phyloP scores from a whole-genome alignment of 2,113 vertebrate genomes.

The Colius striatus region DNA sequence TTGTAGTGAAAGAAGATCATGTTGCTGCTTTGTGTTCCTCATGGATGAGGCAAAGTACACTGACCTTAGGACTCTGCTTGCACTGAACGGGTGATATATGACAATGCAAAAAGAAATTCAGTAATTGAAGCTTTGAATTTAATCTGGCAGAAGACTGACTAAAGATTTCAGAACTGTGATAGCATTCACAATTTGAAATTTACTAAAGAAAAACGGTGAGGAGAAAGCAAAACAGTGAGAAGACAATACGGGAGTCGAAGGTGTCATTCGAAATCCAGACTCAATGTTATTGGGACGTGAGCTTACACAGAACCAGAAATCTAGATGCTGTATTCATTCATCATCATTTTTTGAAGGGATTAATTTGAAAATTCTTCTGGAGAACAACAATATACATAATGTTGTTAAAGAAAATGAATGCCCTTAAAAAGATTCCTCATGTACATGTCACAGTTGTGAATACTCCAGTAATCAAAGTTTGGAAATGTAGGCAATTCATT shows the following conservation, averaged over 20 bases:
- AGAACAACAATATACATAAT: neutral
- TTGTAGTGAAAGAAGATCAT: neutral
- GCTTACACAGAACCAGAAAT: neutral
- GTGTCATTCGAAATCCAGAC: neutral
- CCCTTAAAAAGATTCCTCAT: neutral
- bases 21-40: conserved; percentile 4
- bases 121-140: neutral
- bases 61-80: neutral
- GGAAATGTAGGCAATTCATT: neutral
- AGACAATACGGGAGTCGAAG: neutral
- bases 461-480: neutral
- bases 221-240: neutral
- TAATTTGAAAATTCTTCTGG: neutral
- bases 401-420: neutral
- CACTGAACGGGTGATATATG: neutral
- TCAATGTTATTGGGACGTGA: neutral
- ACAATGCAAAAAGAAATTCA: neutral
- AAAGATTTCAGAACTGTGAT: neutral
- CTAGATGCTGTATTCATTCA: neutral
- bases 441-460: neutral
- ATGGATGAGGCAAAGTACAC: neutral
- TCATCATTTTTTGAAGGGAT: neutral
- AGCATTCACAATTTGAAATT: neutral
- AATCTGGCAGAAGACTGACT: neutral
- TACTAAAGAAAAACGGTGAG: neutral